A percentile compares a stretch with the other conserved stretches of the same genome.
phyloP scores from a whole-genome alignment of 2,888 invertebrate species.

The Adelphocoris suturalis region DNA sequence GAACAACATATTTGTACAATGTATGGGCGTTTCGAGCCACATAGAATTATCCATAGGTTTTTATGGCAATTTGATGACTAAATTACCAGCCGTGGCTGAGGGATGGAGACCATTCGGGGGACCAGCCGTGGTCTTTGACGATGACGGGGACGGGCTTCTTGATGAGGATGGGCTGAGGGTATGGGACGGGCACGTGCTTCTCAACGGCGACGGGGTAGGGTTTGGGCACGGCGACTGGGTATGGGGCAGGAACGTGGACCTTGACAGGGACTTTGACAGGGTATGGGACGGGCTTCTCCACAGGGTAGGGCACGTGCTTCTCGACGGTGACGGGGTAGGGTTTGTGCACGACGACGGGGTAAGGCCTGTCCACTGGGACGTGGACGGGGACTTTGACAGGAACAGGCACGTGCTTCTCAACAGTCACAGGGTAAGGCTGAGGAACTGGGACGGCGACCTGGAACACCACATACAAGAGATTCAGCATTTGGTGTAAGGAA shows the following conservation, averaged over 20 bases:
- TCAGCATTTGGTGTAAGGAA: too few relatives aligned
- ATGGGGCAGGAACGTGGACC: slow-evolving; percentile 79
- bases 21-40: slow-evolving; percentile 10
- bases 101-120: slow-evolving; percentile 41
- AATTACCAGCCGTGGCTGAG: background rate
- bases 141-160: slow-evolving; percentile 88
- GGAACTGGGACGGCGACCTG: slow-evolving; percentile 76
- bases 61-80: background rate
- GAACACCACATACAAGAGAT: background rate
- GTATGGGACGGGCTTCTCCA: slow-evolving; percentile 80
- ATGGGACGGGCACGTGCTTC: slow-evolving; percentile 86
- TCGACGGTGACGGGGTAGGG: slow-evolving; percentile 79
- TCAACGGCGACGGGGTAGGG: slow-evolving; percentile 89
- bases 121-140: slow-evolving; percentile 81
- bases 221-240: slow-evolving; percentile 85
- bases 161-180: slow-evolving; percentile 85
- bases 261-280: slow-evolving; percentile 85
- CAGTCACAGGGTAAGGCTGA: slow-evolving; percentile 78
- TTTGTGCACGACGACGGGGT: slow-evolving; percentile 82
- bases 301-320: slow-evolving; percentile 82
- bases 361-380: slow-evolving; percentile 83
- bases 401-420: slow-evolving; percentile 79
- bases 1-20: slow-evolving; percentile 29
- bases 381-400: slow-evolving; percentile 81
- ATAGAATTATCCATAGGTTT: background rate